A percentile compares a stretch with the other conserved stretches of the same genome.
Evolutionary conservation across 2,888 invertebrate species (phyloP).

Genomic region (Tyria jacobaeae): DNA sequence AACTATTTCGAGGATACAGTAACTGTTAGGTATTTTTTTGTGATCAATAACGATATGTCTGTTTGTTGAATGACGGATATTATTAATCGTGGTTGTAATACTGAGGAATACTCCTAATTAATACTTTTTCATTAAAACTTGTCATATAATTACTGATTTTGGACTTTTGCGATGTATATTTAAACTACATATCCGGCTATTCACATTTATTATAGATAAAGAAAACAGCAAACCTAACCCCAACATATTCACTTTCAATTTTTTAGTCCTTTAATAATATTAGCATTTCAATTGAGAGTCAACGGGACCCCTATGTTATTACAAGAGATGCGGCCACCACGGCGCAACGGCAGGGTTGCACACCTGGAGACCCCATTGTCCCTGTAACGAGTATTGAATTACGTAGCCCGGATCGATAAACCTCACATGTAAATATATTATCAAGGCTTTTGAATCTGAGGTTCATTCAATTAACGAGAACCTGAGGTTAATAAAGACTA

Average conservation of each 20-base stretch:
- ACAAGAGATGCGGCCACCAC: constrained; percentile 41
- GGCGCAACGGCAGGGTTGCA: constrained; percentile 41
- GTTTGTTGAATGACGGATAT: no score
- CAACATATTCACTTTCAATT: constrained; percentile 31
- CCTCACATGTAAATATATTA: constrained; percentile 48
- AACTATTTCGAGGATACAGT: no score
- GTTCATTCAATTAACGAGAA: constrained; percentile 18
- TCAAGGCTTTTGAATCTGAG: constrained; percentile 42
- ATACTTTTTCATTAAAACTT: no score
- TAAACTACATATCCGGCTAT: background rate
- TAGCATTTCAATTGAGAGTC: constrained; percentile 47
- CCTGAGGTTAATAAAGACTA: constrained; percentile 3
- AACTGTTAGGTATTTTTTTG: no score
- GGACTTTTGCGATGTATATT: no score
- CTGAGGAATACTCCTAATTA: no score
- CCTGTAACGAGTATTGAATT: constrained; percentile 50
- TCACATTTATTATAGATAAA: background rate
- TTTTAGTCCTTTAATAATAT: constrained; percentile 45
- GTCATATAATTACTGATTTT: no score
- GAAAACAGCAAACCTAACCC: constrained; percentile 11
- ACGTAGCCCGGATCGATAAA: constrained; percentile 45
- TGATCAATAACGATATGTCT: no score
- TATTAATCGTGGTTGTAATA: no score
- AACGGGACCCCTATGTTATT: constrained; percentile 49
- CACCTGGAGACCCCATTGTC: constrained; percentile 51